phyloP scores from a whole-genome alignment of 2,113 vertebrate genomes.

The human (Homo sapiens) region GRCh38 chr12:89985001-89985500 shows the following conservation, averaged over 20 bases:
- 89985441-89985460: not conserved
- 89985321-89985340: not conserved
- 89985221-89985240: conserved; percentile 62
- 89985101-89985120: not conserved
- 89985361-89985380: not conserved
- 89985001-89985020: not conserved
- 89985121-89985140: not conserved
- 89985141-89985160: accelerated
- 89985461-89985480: not conserved
- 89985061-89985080: not conserved
- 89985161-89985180: not conserved
- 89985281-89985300: not conserved
- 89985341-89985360: not conserved
- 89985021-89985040: conserved; percentile 2
- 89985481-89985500: not conserved
- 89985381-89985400: not conserved
- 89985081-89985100: not conserved
- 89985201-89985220: not conserved
- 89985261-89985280: conserved; percentile 34
- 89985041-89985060: not conserved
- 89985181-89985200: not conserved
- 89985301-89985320: conserved; percentile 40
- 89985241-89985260: not conserved
- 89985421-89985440: not conserved
- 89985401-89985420: not conserved